Conservation (phyloP, 2,113 vertebrate species). For the Tenrec ecaudatus region DNA sequence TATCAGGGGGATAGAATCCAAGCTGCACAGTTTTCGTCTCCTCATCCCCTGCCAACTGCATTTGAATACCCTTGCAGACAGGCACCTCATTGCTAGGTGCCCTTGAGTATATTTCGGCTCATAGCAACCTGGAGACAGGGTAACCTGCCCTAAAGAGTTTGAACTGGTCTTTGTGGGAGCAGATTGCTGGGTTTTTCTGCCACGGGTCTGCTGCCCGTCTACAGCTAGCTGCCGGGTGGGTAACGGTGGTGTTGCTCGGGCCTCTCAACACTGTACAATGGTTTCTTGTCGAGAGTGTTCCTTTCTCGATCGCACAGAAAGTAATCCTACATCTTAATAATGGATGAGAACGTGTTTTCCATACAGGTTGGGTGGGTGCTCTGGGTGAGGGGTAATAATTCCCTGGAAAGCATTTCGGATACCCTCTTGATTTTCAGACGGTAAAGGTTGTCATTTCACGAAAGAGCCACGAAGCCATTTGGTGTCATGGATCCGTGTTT, state of each 20-base stretch:
- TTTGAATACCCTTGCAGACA: constrained; percentile 6
- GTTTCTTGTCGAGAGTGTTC: neutral
- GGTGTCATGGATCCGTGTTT: constrained; percentile 60
- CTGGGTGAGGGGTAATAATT: constrained; percentile 60
- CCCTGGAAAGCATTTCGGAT: constrained; percentile 63
- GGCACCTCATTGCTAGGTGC: neutral
- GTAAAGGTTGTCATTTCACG: constrained; percentile 82
- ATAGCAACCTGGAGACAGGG: neutral
- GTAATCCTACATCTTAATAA: neutral
- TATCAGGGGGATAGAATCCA: neutral
- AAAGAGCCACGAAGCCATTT: constrained; percentile 74
- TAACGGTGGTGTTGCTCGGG: neutral
- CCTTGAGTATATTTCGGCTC: neutral
- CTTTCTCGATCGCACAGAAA: constrained; percentile 11
- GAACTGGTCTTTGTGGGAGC: neutral
- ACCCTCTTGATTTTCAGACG: constrained; percentile 40
- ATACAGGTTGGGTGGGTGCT: constrained; percentile 21
- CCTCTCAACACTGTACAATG: neutral
- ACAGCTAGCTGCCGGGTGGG: neutral
- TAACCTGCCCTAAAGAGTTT: neutral
- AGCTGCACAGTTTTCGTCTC: neutral
- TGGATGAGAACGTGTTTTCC: neutral
- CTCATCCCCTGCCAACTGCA: neutral
- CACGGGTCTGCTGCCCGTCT: neutral
- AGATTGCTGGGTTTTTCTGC: neutral